A percentile compares a stretch with the other conserved stretches of the same genome.
These are phyloP conservation scores for Liodrosophila aerea DNA, from an alignment of 2,888 invertebrate species.

Conservation along the genomic window DNA sequence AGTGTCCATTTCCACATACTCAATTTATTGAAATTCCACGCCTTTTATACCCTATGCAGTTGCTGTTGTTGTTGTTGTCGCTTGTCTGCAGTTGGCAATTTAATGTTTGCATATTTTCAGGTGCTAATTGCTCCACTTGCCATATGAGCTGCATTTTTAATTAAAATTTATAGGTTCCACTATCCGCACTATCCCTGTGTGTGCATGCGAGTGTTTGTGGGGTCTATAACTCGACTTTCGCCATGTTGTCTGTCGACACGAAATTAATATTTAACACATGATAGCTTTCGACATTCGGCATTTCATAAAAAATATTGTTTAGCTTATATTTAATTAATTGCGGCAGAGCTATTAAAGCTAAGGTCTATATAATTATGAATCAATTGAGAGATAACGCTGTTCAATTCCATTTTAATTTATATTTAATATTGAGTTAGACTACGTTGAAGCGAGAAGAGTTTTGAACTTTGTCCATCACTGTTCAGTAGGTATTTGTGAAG, in stretches of 20 bases:
- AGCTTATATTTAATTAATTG: conserved; percentile 74
- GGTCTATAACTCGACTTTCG: conserved; percentile 41
- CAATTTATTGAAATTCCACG: conserved; percentile 71
- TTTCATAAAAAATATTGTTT: conserved; percentile 78
- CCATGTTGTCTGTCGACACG: conserved; percentile 69
- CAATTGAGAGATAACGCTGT: conserved; percentile 3
- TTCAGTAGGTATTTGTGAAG: too few species aligned
- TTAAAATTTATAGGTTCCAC: conserved; percentile 74
- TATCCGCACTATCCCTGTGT: conserved; percentile 14
- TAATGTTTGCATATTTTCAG: conserved; percentile 82
- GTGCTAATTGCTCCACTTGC: conserved; percentile 81
- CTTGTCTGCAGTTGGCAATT: conserved; percentile 69
- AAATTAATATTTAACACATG: conserved; percentile 79
- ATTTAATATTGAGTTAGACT: not conserved
- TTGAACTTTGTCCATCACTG: too few species aligned
- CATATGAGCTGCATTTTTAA: conserved; percentile 81
- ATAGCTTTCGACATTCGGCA: conserved; percentile 72
- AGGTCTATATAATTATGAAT: conserved; percentile 29
- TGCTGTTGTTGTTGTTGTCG: conserved; percentile 32
- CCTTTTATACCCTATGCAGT: conserved; percentile 17
- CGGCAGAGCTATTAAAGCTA: conserved; percentile 41
- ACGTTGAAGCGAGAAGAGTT: too few species aligned
- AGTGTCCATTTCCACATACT: conserved; percentile 47
- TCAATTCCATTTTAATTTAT: conserved; percentile 2
- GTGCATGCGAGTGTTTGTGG: conserved; percentile 5